Percentiles rank a stretch among this genome's conserved stretches.
These are phyloP conservation scores for Gastracanthus pulcherrimus DNA, from an alignment of 2,888 invertebrate genomes.

Conservation along the genomic window DNA sequence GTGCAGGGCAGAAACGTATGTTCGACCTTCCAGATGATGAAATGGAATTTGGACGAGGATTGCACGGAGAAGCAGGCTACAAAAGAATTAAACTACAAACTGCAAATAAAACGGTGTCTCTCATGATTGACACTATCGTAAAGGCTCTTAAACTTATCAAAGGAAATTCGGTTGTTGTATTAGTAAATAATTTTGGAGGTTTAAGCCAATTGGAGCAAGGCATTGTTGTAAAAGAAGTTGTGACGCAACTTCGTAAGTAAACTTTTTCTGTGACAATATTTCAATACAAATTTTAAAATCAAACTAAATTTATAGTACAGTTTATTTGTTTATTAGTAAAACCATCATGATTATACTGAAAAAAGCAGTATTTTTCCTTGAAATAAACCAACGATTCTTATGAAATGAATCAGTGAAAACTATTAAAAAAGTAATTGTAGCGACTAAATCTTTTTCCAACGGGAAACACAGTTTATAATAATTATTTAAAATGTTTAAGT, in stretches of 20 bases:
- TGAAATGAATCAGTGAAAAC: too few relatives aligned
- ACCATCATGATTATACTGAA: too few relatives aligned
- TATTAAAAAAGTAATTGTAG: too few relatives aligned
- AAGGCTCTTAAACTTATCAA: conserved; percentile 62
- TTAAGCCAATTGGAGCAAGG: conserved; percentile 88
- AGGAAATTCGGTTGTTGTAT: conserved; percentile 80
- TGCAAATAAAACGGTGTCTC: conserved; percentile 78
- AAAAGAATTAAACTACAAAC: conserved; percentile 76
- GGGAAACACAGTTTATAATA: too few relatives aligned
- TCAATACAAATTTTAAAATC: not conserved
- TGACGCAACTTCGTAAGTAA: conserved; percentile 82
- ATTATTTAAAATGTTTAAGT: too few relatives aligned
- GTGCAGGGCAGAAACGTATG: conserved; percentile 77
- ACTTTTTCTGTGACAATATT: not conserved
- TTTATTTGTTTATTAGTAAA: too few relatives aligned
- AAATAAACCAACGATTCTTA: too few relatives aligned
- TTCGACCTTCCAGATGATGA: conserved; percentile 82
- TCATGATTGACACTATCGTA: conserved; percentile 77
- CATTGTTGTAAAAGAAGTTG: conserved; percentile 83
- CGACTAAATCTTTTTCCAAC: too few relatives aligned
- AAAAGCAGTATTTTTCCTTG: too few relatives aligned
- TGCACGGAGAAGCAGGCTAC: conserved; percentile 80
- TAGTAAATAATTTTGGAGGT: conserved; percentile 89
- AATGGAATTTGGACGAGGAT: conserved; percentile 84
- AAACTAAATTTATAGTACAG: too few relatives aligned